Evolutionary conservation across 1,140 invertebrate species (phyloP), one percentile per base, ranked within the genome.

Genomic region (Lanistes nyassanus): DNA sequence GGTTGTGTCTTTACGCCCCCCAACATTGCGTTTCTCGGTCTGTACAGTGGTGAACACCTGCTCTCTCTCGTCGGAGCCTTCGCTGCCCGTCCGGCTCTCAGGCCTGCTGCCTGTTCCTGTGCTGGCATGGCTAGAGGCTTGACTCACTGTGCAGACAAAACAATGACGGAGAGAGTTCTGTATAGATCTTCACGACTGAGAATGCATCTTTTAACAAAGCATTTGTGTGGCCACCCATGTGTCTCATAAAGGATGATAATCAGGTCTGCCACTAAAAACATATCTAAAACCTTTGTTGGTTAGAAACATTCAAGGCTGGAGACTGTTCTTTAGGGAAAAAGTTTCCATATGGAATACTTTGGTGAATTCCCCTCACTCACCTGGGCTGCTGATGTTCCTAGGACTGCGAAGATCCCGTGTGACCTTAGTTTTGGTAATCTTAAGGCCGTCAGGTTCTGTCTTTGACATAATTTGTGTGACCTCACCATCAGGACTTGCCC

Each of bases 11-110:
- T 81, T 85, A 68, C 87, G 80, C 42, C 87, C 87, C 23, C 86
- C 85, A 26, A 82, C 53, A 42, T 74, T 86, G 42, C 81, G 71
- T 3, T 80, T 83, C 69, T 87, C 85, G 31, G 81, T 81, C 74
- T 88, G 84, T 36, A 85, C 78, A 26, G 87, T 86, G 7, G 86
- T 87, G 74, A 79, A 86, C 34, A 87, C 82, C 71, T 88, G 83
- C 53, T 91, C 90, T 85, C 83, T 31, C 84, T 84, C 86, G 62
- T 97, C 95, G 73, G 97, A 90, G 31, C 95, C 97, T 82, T 95
- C 96, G 47, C 97, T 98, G 76, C 96, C 96, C 85, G 97, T 95
- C 84, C 96, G 93, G 85, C 96, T 97, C 31, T 96, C 94, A 81
- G 90, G 89, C 83, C 96, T 92, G 82, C 94, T 96, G 26, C 82